Percentiles rank a stretch among this genome's conserved stretches.
phyloP scores from a whole-genome alignment of 2,113 vertebrate genomes.

The Cisticola juncidis region DNA sequence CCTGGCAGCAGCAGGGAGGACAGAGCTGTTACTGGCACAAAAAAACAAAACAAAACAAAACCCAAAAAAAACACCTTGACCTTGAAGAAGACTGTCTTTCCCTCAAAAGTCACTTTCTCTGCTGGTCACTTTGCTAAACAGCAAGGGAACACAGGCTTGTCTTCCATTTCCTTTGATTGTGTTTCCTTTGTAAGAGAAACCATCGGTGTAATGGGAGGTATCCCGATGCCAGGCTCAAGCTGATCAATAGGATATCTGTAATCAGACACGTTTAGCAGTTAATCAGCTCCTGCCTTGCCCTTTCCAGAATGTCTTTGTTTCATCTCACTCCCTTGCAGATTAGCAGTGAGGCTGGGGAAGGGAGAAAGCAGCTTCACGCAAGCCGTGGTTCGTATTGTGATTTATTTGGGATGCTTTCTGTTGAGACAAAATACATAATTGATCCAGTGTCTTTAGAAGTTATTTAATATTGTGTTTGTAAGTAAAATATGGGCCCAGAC shows the following conservation, averaged over 20 bases:
- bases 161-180: constrained; percentile 32
- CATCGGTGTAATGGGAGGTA: constrained; percentile 26
- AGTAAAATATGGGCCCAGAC: neutral
- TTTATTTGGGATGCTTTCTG: neutral
- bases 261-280: neutral
- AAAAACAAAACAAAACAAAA: too few species aligned
- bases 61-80: too few species aligned
- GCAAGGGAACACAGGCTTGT: neutral
- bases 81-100: neutral
- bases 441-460: neutral
- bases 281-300: neutral
- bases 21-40: neutral
- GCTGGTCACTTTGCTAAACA: neutral
- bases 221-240: neutral
- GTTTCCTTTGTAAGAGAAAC: constrained; percentile 60
- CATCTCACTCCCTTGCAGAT: neutral
- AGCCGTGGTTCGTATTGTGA: neutral
- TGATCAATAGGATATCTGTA: constrained; percentile 56
- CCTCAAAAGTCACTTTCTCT: constrained; percentile 71
- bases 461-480: neutral
- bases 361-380: neutral
- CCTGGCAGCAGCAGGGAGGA: neutral
- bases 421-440: neutral
- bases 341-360: neutral
- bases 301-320: neutral